A percentile compares a stretch with the other conserved stretches of the same genome.
Conservation (phyloP, 2,888 invertebrate species). For the Pammene aurita region DNA sequence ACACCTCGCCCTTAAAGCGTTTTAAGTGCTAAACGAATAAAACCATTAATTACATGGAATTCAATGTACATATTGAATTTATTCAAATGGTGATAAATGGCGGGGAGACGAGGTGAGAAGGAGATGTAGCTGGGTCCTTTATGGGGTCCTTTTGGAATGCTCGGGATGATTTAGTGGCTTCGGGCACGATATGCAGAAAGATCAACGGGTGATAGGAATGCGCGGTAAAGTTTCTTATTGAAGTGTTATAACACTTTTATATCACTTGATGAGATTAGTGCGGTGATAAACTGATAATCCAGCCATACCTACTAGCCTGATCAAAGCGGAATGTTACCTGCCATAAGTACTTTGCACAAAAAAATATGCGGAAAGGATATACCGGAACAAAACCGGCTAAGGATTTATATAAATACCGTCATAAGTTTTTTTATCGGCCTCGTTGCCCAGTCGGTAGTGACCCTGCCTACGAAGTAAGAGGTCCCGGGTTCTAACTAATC, state of each 20-base stretch:
- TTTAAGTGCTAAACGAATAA: conserved; percentile 84
- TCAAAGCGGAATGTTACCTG: too few species aligned
- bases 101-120: conserved; percentile 75
- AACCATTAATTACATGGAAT: conserved; percentile 83
- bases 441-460: too few species aligned
- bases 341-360: too few species aligned
- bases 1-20: conserved; percentile 81
- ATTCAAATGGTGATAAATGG: conserved; percentile 83
- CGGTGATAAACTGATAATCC: too few species aligned
- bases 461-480: too few species aligned
- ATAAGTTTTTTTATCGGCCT: too few species aligned
- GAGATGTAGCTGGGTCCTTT: conserved; percentile 52
- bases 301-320: too few species aligned
- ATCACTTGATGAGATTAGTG: too few species aligned
- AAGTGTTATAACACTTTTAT: conserved; percentile 1
- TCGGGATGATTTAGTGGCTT: conserved; percentile 61
- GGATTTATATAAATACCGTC: too few species aligned
- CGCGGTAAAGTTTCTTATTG: conserved; percentile 5
- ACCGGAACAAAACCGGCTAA: too few species aligned
- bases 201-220: conserved; percentile 19
- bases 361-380: too few species aligned
- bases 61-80: conserved; percentile 84
- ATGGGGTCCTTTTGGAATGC: conserved; percentile 58
- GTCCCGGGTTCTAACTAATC: too few species aligned
- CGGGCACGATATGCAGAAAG: conserved; percentile 51